phyloP scores from a whole-genome alignment of 2,888 invertebrate genomes.

The Fragum whitleyi region DNA sequence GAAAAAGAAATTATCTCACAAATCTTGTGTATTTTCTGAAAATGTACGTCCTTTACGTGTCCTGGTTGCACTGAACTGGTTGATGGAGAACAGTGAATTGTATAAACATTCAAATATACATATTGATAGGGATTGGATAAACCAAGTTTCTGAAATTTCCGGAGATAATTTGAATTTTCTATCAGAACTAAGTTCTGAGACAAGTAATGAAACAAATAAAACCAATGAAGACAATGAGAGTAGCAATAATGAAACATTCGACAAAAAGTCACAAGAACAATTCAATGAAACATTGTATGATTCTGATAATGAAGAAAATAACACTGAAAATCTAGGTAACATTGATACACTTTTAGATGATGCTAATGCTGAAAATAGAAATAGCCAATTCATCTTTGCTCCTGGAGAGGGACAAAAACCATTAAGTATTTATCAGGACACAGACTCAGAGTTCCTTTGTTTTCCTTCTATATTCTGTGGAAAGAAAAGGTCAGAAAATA shows the following conservation, averaged over 20 bases:
- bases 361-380: too few relatives aligned
- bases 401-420: constrained; percentile 60
- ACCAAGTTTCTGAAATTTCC: not conserved
- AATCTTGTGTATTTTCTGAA: too few relatives aligned
- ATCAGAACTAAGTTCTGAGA: too few relatives aligned
- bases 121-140: constrained; percentile 43
- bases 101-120: constrained; percentile 37
- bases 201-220: too few relatives aligned
- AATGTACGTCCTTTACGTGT: constrained; percentile 50
- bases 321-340: constrained; percentile 38
- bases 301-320: constrained; percentile 38
- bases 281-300: constrained; percentile 20
- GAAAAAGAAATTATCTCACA: too few relatives aligned
- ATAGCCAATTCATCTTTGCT: constrained; percentile 50
- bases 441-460: constrained; percentile 50
- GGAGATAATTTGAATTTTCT: too few relatives aligned
- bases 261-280: too few relatives aligned
- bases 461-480: constrained; percentile 64
- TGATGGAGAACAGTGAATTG: too few relatives aligned
- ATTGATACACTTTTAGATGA: constrained; percentile 55
- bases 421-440: constrained; percentile 61
- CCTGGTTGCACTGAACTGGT: constrained; percentile 42
- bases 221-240: too few relatives aligned
- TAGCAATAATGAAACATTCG: too few relatives aligned
- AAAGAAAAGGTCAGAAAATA: constrained; percentile 41